Evolutionary conservation across 2,113 vertebrate genomes (phyloP), one percentile per base, ranked within the genome.

Genomic region (Agapornis roseicollis): DNA sequence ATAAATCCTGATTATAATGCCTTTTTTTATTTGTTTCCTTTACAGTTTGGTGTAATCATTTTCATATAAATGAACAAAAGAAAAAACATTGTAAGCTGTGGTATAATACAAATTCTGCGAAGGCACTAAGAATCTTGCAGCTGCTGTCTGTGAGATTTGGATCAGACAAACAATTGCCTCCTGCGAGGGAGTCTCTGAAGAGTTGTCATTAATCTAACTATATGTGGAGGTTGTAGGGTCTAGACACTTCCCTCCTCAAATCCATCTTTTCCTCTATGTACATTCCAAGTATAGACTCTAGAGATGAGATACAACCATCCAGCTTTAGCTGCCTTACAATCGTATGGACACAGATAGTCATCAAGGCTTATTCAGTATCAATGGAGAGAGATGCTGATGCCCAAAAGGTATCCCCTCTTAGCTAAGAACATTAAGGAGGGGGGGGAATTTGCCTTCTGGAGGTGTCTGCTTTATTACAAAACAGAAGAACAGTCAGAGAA

Each of bases 21-120:
- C 3, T 70, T 95, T 95, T 87, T 82, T 85, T 27, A 90, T 90
- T 94, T 89, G 52, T 89, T 97, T 95, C 24, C 18, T 90, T 90
- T 82, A 60, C 22, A 56, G 53, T 78, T 73, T 19, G 11, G 33
- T 44, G 42, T 56, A 92, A 95, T 86, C 11, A 60, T 84, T 66
- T 91, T 85, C 33, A 74, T 64, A 50, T 5, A 73, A 78, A 91
- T 74, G 7, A 90, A 20, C 0, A 65, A 73, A 89, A 80, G 17
- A 52, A 83, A 69, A 77, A 52, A 8, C 11, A 56, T n/a, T 41
- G 2, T 39, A 41, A 93, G 5, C 27, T 68, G 20, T 42, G 47
- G 18, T 9, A 55, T 88, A 80, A 86, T 44, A 80, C 23, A 86
- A 69, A 90, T 82, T 71, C 47, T 71, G 11, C 28, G 29, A 88